Conservation (phyloP, 2,797 vertebrate genomes). For the Pteropus rufus region DNA sequence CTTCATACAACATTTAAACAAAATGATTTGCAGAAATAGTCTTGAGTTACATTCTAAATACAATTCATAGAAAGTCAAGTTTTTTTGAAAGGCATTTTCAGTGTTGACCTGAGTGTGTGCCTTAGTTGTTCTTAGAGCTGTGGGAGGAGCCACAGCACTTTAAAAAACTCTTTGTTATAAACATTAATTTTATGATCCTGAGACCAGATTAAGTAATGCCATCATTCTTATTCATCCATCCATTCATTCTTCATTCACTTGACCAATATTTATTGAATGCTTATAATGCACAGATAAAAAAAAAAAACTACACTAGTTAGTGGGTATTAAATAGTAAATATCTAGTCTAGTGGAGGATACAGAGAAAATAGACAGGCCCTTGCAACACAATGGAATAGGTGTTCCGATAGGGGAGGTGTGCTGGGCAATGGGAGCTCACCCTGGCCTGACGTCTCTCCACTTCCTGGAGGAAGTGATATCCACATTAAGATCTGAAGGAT, state of each 20-base stretch:
- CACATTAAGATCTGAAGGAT: not conserved
- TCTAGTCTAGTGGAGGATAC: not conserved
- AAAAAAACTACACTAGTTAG: not conserved
- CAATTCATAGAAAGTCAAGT: not conserved
- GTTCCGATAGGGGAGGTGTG: not conserved
- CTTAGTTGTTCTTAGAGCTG: not conserved
- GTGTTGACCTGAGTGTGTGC: rapidly evolving
- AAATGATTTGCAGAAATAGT: not conserved
- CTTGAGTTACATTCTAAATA: not conserved
- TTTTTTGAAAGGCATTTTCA: not conserved
- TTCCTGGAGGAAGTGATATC: not conserved
- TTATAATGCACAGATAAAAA: not conserved
- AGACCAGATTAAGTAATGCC: not conserved
- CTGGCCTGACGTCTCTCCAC: not conserved
- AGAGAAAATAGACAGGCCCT: not conserved
- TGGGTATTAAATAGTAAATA: not conserved
- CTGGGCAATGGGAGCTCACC: too few species aligned
- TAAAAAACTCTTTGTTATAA: not conserved
- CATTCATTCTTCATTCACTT: not conserved
- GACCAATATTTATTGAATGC: not conserved
- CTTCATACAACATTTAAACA: not conserved
- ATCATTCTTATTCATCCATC: not conserved
- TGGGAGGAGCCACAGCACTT: not conserved
- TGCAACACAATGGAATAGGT: not conserved
- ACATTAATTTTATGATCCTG: not conserved